Evolutionary conservation across 2,113 vertebrate genomes (phyloP).

Genomic region (Lampris megalopsis): DNA sequence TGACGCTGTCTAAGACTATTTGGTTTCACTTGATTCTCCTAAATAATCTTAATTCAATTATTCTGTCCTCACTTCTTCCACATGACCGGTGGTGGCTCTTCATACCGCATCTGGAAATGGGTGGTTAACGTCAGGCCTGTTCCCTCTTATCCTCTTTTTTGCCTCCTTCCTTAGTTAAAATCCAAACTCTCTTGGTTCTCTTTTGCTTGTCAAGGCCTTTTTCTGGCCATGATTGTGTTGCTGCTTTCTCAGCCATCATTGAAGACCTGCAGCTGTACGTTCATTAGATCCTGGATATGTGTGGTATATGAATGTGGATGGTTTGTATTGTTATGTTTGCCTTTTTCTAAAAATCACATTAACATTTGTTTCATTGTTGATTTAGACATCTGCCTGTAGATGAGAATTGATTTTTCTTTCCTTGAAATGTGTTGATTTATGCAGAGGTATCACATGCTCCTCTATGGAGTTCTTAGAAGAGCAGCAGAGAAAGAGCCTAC

Average conservation of each 20-base stretch:
- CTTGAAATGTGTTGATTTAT: background rate
- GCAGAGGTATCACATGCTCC: background rate
- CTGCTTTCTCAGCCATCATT: constrained; percentile 65
- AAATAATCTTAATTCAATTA: background rate
- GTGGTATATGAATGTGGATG: constrained; percentile 80
- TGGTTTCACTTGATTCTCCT: background rate
- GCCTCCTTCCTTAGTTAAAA: background rate
- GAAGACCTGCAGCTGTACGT: constrained; percentile 38
- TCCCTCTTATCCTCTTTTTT: constrained; percentile 1
- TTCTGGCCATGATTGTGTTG: background rate
- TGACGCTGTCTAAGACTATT: too few relatives aligned
- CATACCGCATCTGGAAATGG: background rate
- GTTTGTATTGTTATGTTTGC: constrained; percentile 44
- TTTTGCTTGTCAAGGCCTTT: constrained; percentile 14
- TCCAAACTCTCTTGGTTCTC: background rate
- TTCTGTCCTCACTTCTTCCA: background rate
- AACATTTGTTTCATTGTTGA: background rate
- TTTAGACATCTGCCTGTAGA: background rate
- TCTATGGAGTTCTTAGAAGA: too few relatives aligned
- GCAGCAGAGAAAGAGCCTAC: too few relatives aligned
- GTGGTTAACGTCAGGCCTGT: background rate
- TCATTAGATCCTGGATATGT: constrained; percentile 36
- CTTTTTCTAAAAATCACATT: background rate
- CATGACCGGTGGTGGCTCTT: constrained; percentile 32
- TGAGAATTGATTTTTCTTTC: background rate